These are phyloP conservation scores for Oxyruncus cristatus DNA, from an alignment of 2,113 vertebrate genomes.

Conservation along the genomic window DNA sequence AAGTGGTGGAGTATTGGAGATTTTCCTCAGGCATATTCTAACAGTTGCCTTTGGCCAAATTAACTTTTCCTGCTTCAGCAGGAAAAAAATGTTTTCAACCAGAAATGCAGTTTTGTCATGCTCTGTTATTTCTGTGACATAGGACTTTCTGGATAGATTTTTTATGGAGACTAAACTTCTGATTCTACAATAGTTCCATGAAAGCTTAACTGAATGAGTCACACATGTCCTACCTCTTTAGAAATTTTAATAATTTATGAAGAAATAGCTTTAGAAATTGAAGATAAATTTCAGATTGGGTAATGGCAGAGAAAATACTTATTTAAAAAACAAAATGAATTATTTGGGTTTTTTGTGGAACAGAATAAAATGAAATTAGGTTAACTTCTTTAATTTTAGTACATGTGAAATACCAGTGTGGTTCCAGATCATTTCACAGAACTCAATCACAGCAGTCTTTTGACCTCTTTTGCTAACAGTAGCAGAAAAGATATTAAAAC, in stretches of 20 bases:
- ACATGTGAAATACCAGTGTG: not conserved
- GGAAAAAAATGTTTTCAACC: not conserved
- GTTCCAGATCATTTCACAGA: not conserved
- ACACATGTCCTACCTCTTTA: not conserved
- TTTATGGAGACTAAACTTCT: not conserved
- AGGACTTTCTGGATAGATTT: not conserved
- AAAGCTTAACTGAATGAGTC: not conserved
- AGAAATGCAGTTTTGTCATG: not conserved
- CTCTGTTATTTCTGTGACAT: not conserved
- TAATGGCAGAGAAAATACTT: not conserved
- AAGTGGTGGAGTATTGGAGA: too few species aligned
- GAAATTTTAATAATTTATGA: not conserved
- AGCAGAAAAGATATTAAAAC: not conserved
- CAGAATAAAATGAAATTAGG: not conserved
- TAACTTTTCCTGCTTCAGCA: not conserved
- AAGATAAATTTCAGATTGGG: not conserved
- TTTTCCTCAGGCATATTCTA: not conserved
- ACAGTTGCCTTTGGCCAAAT: not conserved
- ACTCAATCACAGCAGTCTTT: not conserved
- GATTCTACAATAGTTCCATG: not conserved
- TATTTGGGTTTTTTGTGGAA: not conserved
- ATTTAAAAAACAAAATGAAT: not conserved
- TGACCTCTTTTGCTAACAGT: not conserved
- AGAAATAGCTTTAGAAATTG: not conserved
- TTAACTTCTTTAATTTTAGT: not conserved